phyloP scores from a whole-genome alignment of 1,140 invertebrate genomes.

The Zaprionus tsacasi region DNA sequence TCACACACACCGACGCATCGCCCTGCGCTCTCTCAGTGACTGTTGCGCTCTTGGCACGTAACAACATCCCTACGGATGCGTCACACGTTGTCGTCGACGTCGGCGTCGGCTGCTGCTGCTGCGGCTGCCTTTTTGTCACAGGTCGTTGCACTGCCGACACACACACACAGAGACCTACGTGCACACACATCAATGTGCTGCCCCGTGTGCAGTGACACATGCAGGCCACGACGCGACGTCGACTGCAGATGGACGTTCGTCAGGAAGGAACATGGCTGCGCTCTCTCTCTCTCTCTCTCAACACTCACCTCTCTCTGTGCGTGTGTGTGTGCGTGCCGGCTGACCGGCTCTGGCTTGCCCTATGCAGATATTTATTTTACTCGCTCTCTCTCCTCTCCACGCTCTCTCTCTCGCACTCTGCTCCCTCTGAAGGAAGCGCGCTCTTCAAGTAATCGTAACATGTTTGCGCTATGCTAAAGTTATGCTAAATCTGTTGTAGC shows the following conservation, averaged over 20 bases:
- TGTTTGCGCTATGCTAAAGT: conserved; percentile 49
- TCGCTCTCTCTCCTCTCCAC: conserved; percentile 13
- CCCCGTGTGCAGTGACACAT: conserved; percentile 71
- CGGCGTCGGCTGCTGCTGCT: conserved; percentile 40
- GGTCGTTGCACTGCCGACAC: conserved; percentile 71
- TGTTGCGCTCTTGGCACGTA: conserved; percentile 59
- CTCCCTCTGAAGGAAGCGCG: conserved; percentile 2
- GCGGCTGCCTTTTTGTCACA: conserved; percentile 80
- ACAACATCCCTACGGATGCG: conserved; percentile 77
- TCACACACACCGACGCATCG: not conserved
- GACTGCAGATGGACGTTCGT: conserved; percentile 43
- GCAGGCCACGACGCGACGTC: conserved; percentile 60
- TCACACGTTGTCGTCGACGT: conserved; percentile 66
- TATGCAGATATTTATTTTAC: conserved; percentile 51
- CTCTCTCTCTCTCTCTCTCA: conserved; percentile 3
- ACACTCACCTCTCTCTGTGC: not conserved
- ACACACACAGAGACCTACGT: conserved; percentile 38
- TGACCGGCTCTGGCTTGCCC: conserved; percentile 45
- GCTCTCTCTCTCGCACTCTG: conserved; percentile 11
- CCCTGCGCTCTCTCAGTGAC: conserved; percentile 33
- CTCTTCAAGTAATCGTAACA: conserved; percentile 43
- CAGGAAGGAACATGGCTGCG: conserved; percentile 44
- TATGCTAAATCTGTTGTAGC: conserved; percentile 35
- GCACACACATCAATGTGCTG: conserved; percentile 37
- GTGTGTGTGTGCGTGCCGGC: conserved; percentile 29